A percentile compares a stretch with the other conserved stretches of the same genome.
phyloP scores from a whole-genome alignment of 2,113 vertebrate genomes.

The Motacilla tschutschensis region DNA sequence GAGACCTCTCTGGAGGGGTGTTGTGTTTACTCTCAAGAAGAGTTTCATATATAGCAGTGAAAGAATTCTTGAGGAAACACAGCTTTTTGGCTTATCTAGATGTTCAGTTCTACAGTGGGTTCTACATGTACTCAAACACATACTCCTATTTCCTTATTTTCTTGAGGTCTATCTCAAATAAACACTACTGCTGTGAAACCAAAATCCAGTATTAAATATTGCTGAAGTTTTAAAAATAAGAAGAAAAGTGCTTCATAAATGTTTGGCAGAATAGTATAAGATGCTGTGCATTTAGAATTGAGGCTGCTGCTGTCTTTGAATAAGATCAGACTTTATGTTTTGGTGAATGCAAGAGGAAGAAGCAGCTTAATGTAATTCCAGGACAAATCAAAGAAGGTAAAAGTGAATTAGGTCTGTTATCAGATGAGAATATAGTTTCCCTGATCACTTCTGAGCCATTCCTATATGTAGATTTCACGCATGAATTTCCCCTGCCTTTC shows the following conservation, averaged over 20 bases:
- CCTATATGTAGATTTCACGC: neutral
- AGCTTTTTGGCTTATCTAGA: slow-evolving; percentile 48
- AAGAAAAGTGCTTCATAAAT: neutral
- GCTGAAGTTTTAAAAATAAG: neutral
- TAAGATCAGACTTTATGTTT: neutral
- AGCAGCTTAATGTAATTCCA: neutral
- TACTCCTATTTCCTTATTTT: slow-evolving; percentile 28
- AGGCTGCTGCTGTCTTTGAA: neutral
- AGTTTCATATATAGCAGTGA: neutral
- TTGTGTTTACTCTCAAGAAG: slow-evolving; percentile 60
- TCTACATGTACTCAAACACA: neutral
- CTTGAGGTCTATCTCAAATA: slow-evolving; percentile 13
- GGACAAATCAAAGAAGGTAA: neutral
- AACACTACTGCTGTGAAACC: neutral
- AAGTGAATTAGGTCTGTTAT: neutral
- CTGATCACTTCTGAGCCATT: neutral
- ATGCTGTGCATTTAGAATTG: neutral
- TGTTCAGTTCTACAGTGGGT: neutral
- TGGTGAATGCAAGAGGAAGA: neutral
- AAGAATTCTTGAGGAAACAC: neutral
- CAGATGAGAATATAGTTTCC: neutral
- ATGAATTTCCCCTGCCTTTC: neutral
- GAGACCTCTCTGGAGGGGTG: slow-evolving; percentile 44
- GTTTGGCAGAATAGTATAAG: neutral
- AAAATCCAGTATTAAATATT: neutral